Base-by-base conservation (phyloP, 2,797 vertebrate genomes). In the Pogonophryne albipinna region DNA sequence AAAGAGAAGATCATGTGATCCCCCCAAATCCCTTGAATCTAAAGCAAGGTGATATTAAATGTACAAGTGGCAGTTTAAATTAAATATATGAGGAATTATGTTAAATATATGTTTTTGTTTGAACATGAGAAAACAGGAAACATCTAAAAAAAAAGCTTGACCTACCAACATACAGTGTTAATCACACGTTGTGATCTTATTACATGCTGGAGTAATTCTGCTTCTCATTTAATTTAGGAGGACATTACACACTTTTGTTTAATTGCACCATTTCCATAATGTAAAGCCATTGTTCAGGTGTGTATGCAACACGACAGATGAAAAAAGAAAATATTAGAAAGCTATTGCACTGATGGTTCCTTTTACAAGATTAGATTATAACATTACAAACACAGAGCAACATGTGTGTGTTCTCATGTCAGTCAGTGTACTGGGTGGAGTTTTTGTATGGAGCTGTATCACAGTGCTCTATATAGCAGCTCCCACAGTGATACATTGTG, bases 361-460 rank as follows among this genome's bases (percentile, higher is more conserved):
- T 27, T 23, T 27, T 13, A 20, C 27, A 11, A 20, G n/a, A 51
- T 20, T 20, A 11, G 0, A 51, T 17, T 4, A 5, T 19, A 20
- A 51, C 0, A 23, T 52, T 0, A 19, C 17, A 16, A 38, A 44
- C 7, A 56, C 14, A 44, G 13, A 4, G 17, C 14, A 1, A 6
- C 23, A 51, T 15, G 2, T 9, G 16, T 52, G 12, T 16, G 0
- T 8, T 16, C 0, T 8, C 0, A 3, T 27, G 38, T 27, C 9
- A 27, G 11, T 14, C 31, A 56, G 15, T 10, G 47, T 41, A 9
- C 19, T 38, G 34, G 63, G 57, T 51, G 31, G 20, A 61, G 76
- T 82, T 82, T 85, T 82, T 84, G 80, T 82, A 50, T 23, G 10
- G 6, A 23, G 16, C 31, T 83, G 13, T 16, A 34, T 38, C 31